Evolutionary conservation across 2,888 invertebrate species (phyloP).

Genomic region (Clistopyga incitator): DNA sequence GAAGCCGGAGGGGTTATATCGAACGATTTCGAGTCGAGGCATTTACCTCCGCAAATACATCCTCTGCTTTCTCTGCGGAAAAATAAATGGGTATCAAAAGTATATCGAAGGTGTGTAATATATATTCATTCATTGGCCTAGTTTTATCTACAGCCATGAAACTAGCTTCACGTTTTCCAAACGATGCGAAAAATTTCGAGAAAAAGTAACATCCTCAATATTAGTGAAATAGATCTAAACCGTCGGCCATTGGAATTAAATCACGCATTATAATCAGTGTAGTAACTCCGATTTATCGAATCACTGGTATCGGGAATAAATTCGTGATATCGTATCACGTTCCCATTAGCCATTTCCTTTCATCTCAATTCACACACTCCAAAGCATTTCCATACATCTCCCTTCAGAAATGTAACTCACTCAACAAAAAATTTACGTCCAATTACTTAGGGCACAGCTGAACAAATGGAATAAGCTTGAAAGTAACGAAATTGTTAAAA

Average conservation of each 20-base stretch:
- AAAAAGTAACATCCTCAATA: background rate
- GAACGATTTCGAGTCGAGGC: constrained; percentile 1
- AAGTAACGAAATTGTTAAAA: no score
- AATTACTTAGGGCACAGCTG: no score
- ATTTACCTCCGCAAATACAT: background rate
- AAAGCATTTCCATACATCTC: no score
- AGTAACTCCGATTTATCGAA: background rate
- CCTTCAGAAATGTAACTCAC: no score
- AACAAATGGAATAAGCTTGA: no score
- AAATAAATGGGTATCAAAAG: constrained; percentile 9
- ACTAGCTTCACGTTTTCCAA: background rate
- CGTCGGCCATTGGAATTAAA: no score
- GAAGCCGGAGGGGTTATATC: constrained; percentile 9
- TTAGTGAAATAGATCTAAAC: no score
- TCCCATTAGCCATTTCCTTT: background rate
- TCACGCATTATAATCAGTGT: background rate
- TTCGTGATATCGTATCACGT: background rate
- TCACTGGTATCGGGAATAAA: background rate
- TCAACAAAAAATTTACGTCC: no score
- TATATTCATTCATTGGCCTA: background rate
- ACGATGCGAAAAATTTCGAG: background rate
- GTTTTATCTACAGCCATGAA: background rate
- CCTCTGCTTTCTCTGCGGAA: background rate
- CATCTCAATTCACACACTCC: no score
- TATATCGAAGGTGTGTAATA: no score